Conservation (phyloP, 1,140 invertebrate genomes). For the Choristoneura fumiferana region DNA sequence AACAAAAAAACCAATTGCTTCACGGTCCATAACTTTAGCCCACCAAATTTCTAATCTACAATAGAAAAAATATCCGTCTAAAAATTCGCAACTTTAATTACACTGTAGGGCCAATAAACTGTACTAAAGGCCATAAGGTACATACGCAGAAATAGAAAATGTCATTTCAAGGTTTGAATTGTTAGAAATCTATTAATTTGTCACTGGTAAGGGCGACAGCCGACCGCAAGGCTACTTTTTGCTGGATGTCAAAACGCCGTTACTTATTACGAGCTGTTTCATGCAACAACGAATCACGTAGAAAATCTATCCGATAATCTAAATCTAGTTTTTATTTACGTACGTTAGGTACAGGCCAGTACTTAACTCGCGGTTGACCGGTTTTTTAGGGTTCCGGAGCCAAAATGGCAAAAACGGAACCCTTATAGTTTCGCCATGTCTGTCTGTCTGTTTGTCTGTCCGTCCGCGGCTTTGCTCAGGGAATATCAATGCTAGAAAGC, state of each 20-base stretch:
- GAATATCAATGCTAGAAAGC: no score
- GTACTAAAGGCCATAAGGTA: constrained; percentile 10
- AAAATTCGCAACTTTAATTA: constrained; percentile 11
- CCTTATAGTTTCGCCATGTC: no score
- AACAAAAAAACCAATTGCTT: constrained; percentile 21
- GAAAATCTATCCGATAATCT: no score
- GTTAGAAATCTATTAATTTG: constrained; percentile 51
- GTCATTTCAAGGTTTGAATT: constrained; percentile 49
- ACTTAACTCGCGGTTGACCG: no score
- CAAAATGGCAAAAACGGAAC: no score
- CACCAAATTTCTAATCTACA: background rate
- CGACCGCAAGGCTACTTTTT: constrained; percentile 66
- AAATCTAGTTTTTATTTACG: no score
- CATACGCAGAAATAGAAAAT: constrained; percentile 50
- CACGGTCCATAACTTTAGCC: constrained; percentile 3
- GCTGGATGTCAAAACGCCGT: constrained; percentile 44
- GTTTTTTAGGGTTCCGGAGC: no score
- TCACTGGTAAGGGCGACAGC: constrained; percentile 50
- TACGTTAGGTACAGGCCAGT: no score
- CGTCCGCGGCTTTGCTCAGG: no score
- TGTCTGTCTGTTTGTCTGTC: no score
- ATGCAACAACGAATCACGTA: background rate
- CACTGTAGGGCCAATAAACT: constrained; percentile 9
- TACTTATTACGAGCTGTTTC: constrained; percentile 1
- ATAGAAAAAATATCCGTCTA: background rate